A percentile compares a stretch with the other conserved stretches of the same genome.
Conservation (phyloP, 2,113 vertebrate genomes). For the Callipepla squamata region DNA sequence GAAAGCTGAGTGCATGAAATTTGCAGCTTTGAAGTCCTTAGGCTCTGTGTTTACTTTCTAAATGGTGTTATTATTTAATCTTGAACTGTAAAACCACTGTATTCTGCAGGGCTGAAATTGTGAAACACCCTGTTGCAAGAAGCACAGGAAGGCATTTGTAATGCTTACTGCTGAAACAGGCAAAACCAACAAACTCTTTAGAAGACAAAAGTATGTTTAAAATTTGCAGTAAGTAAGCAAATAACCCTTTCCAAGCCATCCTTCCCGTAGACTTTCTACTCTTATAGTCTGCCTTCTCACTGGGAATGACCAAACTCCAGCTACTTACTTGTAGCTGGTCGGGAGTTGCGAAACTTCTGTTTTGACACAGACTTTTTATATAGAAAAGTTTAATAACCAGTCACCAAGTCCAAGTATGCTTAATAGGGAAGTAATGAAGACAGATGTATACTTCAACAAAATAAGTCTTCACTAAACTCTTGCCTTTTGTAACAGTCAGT, state of each 20-base stretch:
- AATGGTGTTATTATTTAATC: slow-evolving; percentile 2
- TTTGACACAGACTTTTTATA: not conserved
- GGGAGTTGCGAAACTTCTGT: not conserved
- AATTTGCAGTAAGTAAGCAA: not conserved
- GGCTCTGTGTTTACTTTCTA: not conserved
- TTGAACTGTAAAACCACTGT: not conserved
- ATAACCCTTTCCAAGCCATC: not conserved
- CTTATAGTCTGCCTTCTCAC: not conserved
- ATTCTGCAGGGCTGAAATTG: slow-evolving; percentile 27
- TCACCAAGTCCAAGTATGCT: not conserved
- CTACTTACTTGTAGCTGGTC: not conserved
- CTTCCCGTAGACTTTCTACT: not conserved
- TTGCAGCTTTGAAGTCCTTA: not conserved
- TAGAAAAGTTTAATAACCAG: not conserved
- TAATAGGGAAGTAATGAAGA: not conserved
- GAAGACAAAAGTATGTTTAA: not conserved
- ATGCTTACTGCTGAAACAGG: slow-evolving; percentile 7
- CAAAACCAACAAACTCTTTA: not conserved
- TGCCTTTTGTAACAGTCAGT: not conserved
- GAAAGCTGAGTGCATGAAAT: not conserved
- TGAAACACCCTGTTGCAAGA: slow-evolving; percentile 43
- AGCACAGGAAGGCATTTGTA: slow-evolving; percentile 27
- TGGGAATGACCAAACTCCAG: not conserved
- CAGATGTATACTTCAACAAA: not conserved
- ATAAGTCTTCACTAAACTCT: not conserved